phyloP scores from a whole-genome alignment of 1,140 invertebrate species.

The Drosophila fuyamai region DNA sequence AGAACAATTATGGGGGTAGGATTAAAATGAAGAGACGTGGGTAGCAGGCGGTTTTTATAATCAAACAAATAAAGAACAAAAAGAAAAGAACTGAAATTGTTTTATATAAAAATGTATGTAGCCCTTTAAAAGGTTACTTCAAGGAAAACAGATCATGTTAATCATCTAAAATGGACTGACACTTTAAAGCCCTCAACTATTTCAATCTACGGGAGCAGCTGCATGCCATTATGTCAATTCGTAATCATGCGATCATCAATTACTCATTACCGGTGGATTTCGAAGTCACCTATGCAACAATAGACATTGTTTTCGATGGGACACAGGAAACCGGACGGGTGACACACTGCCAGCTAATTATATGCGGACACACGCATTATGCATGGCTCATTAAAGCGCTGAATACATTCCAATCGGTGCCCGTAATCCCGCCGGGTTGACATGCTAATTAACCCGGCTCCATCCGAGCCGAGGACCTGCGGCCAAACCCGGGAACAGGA shows the following conservation, averaged over 20 bases:
- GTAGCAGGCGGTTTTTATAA: background rate
- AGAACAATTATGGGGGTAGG: background rate
- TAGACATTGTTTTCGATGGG: conserved; percentile 37
- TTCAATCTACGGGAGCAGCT: background rate
- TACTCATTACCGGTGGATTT: conserved; percentile 46
- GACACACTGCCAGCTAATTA: conserved; percentile 65
- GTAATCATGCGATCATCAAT: conserved; percentile 51
- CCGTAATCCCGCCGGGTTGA: conserved; percentile 63
- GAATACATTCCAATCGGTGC: conserved; percentile 68
- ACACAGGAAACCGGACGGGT: conserved; percentile 10
- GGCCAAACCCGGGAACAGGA: background rate
- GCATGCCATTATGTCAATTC: conserved; percentile 2
- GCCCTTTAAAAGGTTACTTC: no score
- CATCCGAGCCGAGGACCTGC: conserved; percentile 1
- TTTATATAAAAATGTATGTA: no score
- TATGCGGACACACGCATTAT: conserved; percentile 66
- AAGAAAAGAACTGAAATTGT: no score
- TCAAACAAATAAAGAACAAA: conserved; percentile 1
- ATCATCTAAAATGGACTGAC: no score
- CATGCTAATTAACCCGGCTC: conserved; percentile 61
- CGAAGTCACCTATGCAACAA: conserved; percentile 36
- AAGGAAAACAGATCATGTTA: no score
- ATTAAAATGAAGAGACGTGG: background rate
- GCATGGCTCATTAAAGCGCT: conserved; percentile 69
- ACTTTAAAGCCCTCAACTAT: no score